Base-by-base conservation (phyloP, 2,888 invertebrate genomes). In the Acronicta alni region DNA sequence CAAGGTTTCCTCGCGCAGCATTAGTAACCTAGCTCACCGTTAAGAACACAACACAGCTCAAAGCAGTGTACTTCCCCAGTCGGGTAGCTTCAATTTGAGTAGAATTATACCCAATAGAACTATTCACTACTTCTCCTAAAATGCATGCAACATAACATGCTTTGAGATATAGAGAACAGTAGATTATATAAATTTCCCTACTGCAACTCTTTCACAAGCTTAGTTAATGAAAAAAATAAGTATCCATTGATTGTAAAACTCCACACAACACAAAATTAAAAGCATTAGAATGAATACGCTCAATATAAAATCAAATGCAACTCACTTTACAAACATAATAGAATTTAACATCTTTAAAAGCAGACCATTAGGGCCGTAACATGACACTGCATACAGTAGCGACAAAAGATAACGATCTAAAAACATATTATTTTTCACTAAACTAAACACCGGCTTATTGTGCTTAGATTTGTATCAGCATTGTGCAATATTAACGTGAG, bases 351-450 rank as follows among this genome's bases (percentile, higher is more conserved):
- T 67, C 45, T 67, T 64, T 70, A 72, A 65, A 81, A 80, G 69
- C 71, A 75, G 60, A 41, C 72, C 76, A 81, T 79, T 73, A 75
- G 69, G 71, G 38, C 17, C 37, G 90, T 81, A 90, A 90, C 71
- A 26, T 57, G 84, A 90, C 84, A 85, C 82, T 61, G 12, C 7
- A 75, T 77, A 72, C 86, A 84, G 85, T 83, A 88, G 87, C 87
- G 67, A 78, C 64, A 68, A 71, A 63, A 76, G 91, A 92, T 91
- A 84, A 63, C 38, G 58, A 93, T 93, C 92, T 84, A 83, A 88
- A 82, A 92, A 90, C 90, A 90, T 92, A 92, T 92, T 90, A 89
- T 86, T 91, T 92, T 92, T 89, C 92, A 91, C 89, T 90, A 87
- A 89, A 91, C 89, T 90, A 81, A 86, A 60, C 75, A 82, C 85